A percentile compares a stretch with the other conserved stretches of the same genome.
These are phyloP conservation scores for Tipula helvola DNA, from an alignment of 2,888 invertebrate genomes.

Conservation along the genomic window DNA sequence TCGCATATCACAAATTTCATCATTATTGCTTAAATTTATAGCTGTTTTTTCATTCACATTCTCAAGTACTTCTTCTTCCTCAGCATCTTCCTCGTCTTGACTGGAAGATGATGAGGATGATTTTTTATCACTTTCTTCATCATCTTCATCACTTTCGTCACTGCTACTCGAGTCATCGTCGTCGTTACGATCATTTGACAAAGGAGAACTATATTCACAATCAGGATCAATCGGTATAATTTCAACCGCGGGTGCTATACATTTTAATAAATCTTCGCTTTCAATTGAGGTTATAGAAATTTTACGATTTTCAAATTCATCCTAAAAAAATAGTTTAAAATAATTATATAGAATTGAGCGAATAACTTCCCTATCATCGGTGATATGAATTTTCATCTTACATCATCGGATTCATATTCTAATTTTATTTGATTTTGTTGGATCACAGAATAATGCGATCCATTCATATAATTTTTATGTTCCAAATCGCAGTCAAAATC, in stretches of 20 bases:
- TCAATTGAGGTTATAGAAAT: slow-evolving; percentile 7
- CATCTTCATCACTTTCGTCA: slow-evolving; percentile 15
- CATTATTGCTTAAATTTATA: slow-evolving; percentile 8
- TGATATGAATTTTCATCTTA: neutral
- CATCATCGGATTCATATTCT: slow-evolving; percentile 5
- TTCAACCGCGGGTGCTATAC: slow-evolving; percentile 23
- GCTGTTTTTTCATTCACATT: slow-evolving; percentile 21
- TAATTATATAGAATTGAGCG: neutral
- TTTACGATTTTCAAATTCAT: slow-evolving; percentile 8
- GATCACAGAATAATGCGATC: neutral
- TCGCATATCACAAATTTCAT: neutral
- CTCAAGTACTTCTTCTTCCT: neutral
- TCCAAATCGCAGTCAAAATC: neutral
- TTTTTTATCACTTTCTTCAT: slow-evolving; percentile 14
- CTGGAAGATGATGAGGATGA: neutral
- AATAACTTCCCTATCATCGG: neutral
- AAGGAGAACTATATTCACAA: slow-evolving; percentile 21
- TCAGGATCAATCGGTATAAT: slow-evolving; percentile 26
- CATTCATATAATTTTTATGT: neutral
- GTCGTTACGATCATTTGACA: slow-evolving; percentile 13
- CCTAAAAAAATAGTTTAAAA: neutral
- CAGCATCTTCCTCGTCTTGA: neutral
- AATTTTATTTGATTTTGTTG: slow-evolving; percentile 5
- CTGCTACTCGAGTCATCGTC: slow-evolving; percentile 13
- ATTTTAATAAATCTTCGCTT: slow-evolving; percentile 15